Evolutionary conservation across 2,888 invertebrate species (phyloP).

Genomic region (Thelaira solivaga): DNA sequence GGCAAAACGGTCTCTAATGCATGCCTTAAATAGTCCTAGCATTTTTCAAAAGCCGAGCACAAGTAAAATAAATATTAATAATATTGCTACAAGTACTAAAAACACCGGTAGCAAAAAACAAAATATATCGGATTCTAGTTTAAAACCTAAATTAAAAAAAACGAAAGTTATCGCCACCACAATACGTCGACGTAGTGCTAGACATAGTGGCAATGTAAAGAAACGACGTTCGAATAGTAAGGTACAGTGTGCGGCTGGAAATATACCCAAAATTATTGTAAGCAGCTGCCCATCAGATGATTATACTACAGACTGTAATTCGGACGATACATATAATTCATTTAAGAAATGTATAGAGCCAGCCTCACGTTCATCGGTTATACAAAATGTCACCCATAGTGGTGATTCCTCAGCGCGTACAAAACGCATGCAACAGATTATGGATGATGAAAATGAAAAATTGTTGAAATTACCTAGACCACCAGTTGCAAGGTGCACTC

Average conservation of each 20-base stretch:
- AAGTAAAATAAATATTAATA: constrained; percentile 8
- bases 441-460: constrained; percentile 59
- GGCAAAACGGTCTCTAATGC: constrained; percentile 73
- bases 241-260: neutral
- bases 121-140: constrained; percentile 47
- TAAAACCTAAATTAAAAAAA: constrained; percentile 68
- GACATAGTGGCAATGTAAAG: constrained; percentile 66
- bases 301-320: constrained; percentile 45
- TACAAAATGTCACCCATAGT: constrained; percentile 36
- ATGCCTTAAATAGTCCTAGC: constrained; percentile 67
- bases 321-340: constrained; percentile 65
- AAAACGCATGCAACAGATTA: constrained; percentile 49
- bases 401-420: constrained; percentile 30
- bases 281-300: constrained; percentile 31
- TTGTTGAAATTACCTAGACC: constrained; percentile 62
- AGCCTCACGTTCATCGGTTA: constrained; percentile 66
- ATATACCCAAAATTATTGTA: constrained; percentile 53
- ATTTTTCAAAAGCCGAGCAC: constrained; percentile 62
- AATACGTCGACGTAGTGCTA: constrained; percentile 68
- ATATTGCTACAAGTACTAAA: neutral
- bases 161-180: constrained; percentile 70
- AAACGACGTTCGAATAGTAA: constrained; percentile 65
- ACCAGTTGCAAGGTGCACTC: constrained; percentile 54
- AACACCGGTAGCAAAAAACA: neutral
- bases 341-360: constrained; percentile 68